Evolutionary conservation across 1,140 invertebrate genomes (phyloP).

Genomic region (Geopemphigus sp.): DNA sequence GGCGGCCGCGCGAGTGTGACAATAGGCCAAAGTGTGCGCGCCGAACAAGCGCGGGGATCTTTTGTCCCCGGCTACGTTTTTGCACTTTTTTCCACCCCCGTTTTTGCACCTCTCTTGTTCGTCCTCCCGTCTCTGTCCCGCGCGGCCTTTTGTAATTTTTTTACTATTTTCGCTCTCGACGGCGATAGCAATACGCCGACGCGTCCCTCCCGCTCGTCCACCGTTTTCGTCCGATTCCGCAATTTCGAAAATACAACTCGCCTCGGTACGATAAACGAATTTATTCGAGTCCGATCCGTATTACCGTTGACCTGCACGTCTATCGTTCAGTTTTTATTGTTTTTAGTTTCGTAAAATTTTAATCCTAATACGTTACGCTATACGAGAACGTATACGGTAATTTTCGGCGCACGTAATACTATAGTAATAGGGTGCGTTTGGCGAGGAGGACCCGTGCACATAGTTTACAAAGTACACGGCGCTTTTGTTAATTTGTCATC

Average conservation of each 20-base stretch:
- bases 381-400: neutral
- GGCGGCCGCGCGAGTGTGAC: constrained; percentile 39
- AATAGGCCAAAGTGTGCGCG: constrained; percentile 42
- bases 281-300: too few relatives aligned
- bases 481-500: constrained; percentile 26
- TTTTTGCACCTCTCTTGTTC: neutral
- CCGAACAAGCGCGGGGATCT: constrained; percentile 9
- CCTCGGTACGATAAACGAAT: too few relatives aligned
- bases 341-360: too few relatives aligned
- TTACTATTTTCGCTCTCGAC: too few relatives aligned
- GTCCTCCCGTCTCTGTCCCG: neutral
- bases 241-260: too few relatives aligned
- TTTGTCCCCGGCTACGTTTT: constrained; percentile 43
- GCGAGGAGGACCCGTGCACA: neutral
- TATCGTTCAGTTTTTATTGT: too few relatives aligned
- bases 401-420: neutral
- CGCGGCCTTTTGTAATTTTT: constrained; percentile 7
- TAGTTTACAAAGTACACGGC: too few relatives aligned
- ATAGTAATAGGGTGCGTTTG: neutral
- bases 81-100: constrained; percentile 11
- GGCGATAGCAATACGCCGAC: too few relatives aligned
- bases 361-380: too few relatives aligned
- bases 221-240: neutral
- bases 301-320: too few relatives aligned
- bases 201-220: neutral